Percentiles rank a stretch among this genome's conserved stretches.
These are phyloP conservation scores for Menidia menidia DNA, from an alignment of 2,797 vertebrate genomes.

Conservation along the genomic window DNA sequence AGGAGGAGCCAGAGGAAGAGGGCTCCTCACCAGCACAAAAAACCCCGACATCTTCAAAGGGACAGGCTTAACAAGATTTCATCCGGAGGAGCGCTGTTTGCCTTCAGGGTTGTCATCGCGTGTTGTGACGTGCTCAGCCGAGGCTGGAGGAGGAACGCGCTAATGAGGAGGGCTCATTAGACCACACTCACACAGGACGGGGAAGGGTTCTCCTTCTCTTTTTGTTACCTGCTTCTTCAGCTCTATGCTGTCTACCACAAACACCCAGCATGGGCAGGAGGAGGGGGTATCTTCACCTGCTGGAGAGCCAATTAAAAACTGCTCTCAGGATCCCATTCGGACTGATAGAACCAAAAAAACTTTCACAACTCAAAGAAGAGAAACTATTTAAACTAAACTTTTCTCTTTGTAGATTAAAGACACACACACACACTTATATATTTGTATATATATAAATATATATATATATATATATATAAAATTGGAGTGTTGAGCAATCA, in stretches of 20 bases:
- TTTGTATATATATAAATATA: too few relatives aligned
- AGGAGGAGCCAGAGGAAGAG: slow-evolving; percentile 26
- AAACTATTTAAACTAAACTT: slow-evolving; percentile 24
- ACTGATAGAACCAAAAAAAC: slow-evolving; percentile 42
- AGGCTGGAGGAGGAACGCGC: slow-evolving; percentile 46
- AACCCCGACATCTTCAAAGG: slow-evolving; percentile 5
- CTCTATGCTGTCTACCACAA: slow-evolving; percentile 25
- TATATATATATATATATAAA: too few relatives aligned
- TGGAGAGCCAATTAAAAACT: slow-evolving; percentile 76
- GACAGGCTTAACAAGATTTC: slow-evolving; percentile 51
- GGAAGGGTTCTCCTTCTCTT: slow-evolving; percentile 49
- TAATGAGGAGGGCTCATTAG: slow-evolving; percentile 79
- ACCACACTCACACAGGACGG: slow-evolving; percentile 55
- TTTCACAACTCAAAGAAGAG: slow-evolving; percentile 12
- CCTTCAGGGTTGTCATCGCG: slow-evolving; percentile 19
- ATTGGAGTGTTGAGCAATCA: too few relatives aligned
- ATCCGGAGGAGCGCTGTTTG: slow-evolving; percentile 13
- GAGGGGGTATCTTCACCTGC: slow-evolving; percentile 63
- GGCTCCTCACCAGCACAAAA: slow-evolving; percentile 28
- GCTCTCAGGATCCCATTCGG: slow-evolving; percentile 61
- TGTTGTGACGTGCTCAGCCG: slow-evolving; percentile 14
- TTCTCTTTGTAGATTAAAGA: neutral
- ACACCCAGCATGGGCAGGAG: slow-evolving; percentile 35
- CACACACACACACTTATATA: too few relatives aligned
- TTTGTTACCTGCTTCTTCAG: slow-evolving; percentile 32